Conservation (phyloP, 1,140 invertebrate genomes). For the Drosophila seguyi region DNA sequence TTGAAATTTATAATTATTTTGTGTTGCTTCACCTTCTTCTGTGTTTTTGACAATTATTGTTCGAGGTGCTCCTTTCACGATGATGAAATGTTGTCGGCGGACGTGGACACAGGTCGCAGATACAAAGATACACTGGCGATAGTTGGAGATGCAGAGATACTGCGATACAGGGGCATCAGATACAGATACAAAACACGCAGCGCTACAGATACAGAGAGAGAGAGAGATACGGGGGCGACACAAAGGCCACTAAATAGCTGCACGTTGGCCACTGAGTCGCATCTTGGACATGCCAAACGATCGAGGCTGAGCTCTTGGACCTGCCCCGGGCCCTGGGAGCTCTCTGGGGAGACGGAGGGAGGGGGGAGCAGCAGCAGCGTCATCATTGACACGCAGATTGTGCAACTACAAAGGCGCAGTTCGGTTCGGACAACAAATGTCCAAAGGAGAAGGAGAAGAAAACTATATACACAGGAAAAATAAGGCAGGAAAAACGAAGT, state of each 20-base stretch:
- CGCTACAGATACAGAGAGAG: conserved; percentile 49
- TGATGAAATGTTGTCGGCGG: conserved; percentile 82
- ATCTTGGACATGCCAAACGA: conserved; percentile 81
- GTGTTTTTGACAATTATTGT: conserved; percentile 76
- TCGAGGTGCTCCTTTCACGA: conserved; percentile 73
- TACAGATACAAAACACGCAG: conserved; percentile 72
- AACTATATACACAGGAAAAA: background rate
- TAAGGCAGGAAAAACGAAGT: background rate
- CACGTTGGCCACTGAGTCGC: conserved; percentile 64
- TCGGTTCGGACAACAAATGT: conserved; percentile 23
- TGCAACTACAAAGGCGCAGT: conserved; percentile 70
- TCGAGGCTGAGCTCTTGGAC: conserved; percentile 26
- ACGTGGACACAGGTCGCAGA: conserved; percentile 77
- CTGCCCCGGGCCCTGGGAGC: conserved; percentile 3
- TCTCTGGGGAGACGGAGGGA: conserved; percentile 58
- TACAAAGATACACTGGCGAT: conserved; percentile 32
- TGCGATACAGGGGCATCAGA: conserved; percentile 26
- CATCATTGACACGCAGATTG: conserved; percentile 79
- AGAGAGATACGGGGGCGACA: conserved; percentile 30
- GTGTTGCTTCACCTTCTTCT: conserved; percentile 9
- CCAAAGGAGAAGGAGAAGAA: background rate
- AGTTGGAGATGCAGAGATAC: conserved; percentile 2
- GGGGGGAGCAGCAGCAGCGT: conserved; percentile 31
- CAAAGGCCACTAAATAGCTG: conserved; percentile 76
- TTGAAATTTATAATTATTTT: conserved; percentile 47